Conservation (phyloP, 2,888 invertebrate genomes). For the Antheraea assamensis region DNA sequence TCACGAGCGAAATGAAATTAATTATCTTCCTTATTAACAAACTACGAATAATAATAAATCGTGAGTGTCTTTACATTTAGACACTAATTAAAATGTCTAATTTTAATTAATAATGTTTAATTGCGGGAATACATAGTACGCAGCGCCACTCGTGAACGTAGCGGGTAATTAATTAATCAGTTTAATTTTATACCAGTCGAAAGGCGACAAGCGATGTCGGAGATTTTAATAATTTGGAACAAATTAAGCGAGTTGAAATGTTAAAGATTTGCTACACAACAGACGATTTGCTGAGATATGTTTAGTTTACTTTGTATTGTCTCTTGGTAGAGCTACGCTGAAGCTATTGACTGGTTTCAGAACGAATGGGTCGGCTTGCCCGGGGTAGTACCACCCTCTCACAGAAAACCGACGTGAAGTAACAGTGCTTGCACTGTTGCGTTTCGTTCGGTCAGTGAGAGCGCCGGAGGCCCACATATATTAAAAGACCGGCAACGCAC, state of each 20-base stretch:
- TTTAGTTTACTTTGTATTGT: neutral
- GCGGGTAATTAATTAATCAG: slow-evolving; percentile 10
- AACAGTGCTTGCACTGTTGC: too few species aligned
- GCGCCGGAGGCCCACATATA: too few species aligned
- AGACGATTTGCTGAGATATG: neutral
- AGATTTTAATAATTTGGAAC: slow-evolving; percentile 13
- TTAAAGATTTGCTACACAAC: neutral
- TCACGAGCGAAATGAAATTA: neutral
- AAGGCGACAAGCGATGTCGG: slow-evolving; percentile 11
- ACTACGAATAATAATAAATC: neutral
- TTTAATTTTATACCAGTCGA: slow-evolving; percentile 13
- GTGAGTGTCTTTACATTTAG: neutral
- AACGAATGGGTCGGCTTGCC: too few species aligned
- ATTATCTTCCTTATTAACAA: neutral
- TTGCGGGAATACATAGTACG: slow-evolving; percentile 7
- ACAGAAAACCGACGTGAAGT: too few species aligned
- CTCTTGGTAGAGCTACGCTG: too few species aligned
- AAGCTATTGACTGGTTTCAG: too few species aligned
- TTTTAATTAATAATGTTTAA: slow-evolving; percentile 18
- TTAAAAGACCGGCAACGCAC: too few species aligned
- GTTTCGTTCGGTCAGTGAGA: too few species aligned
- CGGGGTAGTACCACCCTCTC: too few species aligned
- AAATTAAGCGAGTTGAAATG: neutral
- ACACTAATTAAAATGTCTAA: slow-evolving; percentile 1
- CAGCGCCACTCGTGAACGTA: neutral